Base-by-base conservation (phyloP, 2,797 vertebrate genomes). In the Scarus forsteni region DNA sequence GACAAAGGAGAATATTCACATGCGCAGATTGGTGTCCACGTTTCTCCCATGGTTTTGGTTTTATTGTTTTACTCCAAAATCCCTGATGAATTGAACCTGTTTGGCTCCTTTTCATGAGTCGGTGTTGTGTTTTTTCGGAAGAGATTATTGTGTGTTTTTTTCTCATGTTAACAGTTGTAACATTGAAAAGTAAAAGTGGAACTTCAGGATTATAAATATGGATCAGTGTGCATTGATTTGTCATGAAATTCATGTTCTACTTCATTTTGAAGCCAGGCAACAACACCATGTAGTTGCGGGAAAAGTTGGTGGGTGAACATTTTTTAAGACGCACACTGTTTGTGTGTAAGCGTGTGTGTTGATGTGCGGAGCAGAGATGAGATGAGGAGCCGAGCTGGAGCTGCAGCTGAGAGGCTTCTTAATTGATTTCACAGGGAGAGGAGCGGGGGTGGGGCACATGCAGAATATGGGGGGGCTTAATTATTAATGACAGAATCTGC, bases 401-500 rank as follows among this genome's bases (percentile, higher is more conserved):
- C 86, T 88, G 89, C 89, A 89, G 90, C 88, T 84, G 83, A 92
- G 90, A 90, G 77, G 87, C 91, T 86, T 87, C 91, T 84, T 94
- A 93, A 94, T 94, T 94, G 93, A 94, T 94, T 93, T 94, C 92
- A 94, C 90, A 93, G 92, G 93, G 94, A 93, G 90, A 91, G 77
- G 79, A 88, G 89, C 85, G 84, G 81, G 88, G 89, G 89, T 80
- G 92, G 91, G 89, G 89, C 83, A 77, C 88, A 89, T 88, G 84
- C 79, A 84, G 86, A 89, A 87, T 89, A 75, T 89, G 87, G 75
- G 82, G 83, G 85, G 89, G 79, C 79, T 93, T 93, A 92, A 94
- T 93, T 93, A 94, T 94, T 94, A 94, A 94, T 94, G 87, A 88
- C 90, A 91, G 90, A 93, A 91, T 93, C 90, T 92, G 89, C 85